Evolutionary conservation across 2,888 invertebrate genomes (phyloP), one percentile per base, ranked within the genome.

Genomic region (Glaucopsyche alexis): DNA sequence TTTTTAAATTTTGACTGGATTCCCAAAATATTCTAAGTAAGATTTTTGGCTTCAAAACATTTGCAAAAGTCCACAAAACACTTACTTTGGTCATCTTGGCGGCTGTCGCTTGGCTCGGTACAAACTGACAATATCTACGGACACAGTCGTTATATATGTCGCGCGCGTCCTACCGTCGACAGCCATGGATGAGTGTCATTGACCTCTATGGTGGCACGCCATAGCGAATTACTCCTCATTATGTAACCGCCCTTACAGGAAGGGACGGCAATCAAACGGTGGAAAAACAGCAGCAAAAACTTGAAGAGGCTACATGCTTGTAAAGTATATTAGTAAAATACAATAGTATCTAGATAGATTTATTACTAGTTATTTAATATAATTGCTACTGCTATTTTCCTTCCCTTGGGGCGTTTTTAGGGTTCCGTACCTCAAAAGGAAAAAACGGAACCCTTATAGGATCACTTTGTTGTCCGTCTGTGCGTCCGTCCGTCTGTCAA

Each of bases 111-210:
- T 70, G 66, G 74, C 73, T 78, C 77, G 29, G 29, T 80, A 78
- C 74, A 72, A 69, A 60, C 55, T 71, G n/a, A 7, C 29, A 14
- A 14, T 13, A 13, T 8, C 19, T 55, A 71, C 65, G 73, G 74
- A 71, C 75, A 74, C 80, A 69, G 66, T 75, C 78, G 83, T 82
- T 90, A 83, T 90, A 90, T 91, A 91, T 84, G 78, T 74, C 64
- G 67, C 71, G 38, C 19, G 83, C 80, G 89, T 89, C 89, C 88
- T 88, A 87, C 55, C 19, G 55, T 19, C 60, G 86, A 87, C 79
- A 40, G 74, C 80, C 82, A 88, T 85, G 91, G 86, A 88, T 85
- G 91, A 86, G 76, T 88, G 87, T 81, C 84, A 86, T 83, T 86
- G 88, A 87, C 86, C 87, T 84, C 80, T 76, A 78, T 77, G 79